Percentiles rank a stretch among this genome's conserved stretches.
Evolutionary conservation across 2,888 invertebrate species (phyloP).

Genomic region (Plagodis pulveraria): DNA sequence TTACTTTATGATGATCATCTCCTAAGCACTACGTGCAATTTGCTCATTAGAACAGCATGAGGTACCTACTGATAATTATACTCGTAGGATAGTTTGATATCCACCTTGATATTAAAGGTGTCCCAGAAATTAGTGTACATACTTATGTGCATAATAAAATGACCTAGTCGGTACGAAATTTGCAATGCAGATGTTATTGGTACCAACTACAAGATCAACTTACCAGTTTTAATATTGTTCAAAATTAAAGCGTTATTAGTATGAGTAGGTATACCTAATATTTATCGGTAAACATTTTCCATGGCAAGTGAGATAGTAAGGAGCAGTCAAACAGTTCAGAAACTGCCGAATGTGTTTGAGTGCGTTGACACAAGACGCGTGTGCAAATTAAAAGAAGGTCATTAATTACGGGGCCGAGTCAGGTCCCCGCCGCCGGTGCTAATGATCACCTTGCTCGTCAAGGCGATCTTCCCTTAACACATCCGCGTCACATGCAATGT

Average conservation of each 20-base stretch:
- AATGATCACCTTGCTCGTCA: constrained; percentile 4
- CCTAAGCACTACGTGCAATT: too few relatives aligned
- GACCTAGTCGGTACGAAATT: not conserved
- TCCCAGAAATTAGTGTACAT: too few relatives aligned
- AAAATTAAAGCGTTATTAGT: constrained; percentile 6
- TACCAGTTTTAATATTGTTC: not conserved
- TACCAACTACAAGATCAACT: not conserved
- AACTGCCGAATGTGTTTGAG: constrained; percentile 24
- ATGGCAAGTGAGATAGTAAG: constrained; percentile 26
- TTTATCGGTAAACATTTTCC: constrained; percentile 24
- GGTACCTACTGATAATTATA: too few relatives aligned
- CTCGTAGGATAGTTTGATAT: too few relatives aligned
- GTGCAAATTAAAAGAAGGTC: constrained; percentile 37
- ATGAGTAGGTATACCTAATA: constrained; percentile 8
- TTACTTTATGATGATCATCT: too few relatives aligned
- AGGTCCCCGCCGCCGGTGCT: not conserved
- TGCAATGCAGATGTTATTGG: not conserved
- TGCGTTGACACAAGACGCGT: constrained; percentile 38
- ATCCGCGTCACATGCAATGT: not conserved
- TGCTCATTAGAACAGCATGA: too few relatives aligned
- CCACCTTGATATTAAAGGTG: too few relatives aligned
- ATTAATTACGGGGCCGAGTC: constrained; percentile 12
- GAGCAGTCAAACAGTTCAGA: constrained; percentile 34
- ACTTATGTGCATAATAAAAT: too few relatives aligned
- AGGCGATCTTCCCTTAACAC: constrained; percentile 1